Conservation (phyloP, 1,140 invertebrate species). For the Cylas formicarius region DNA sequence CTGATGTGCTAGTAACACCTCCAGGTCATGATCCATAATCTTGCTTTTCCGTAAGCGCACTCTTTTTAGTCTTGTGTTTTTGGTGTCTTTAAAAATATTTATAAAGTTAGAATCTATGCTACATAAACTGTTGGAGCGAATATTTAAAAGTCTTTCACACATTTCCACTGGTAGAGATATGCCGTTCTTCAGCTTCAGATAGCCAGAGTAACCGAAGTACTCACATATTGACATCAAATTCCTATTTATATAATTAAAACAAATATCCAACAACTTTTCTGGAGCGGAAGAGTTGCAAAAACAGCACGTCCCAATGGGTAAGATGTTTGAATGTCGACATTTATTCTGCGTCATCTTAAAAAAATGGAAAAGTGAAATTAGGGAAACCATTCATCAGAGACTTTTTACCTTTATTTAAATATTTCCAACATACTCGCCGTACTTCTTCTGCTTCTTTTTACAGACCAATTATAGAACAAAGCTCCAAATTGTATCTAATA, state of each 20-base stretch:
- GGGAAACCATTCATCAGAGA: conserved; percentile 2
- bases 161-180: conserved; percentile 61
- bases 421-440: conserved; percentile 8
- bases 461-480: conserved; percentile 4
- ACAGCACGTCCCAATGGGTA: conserved; percentile 35
- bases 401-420: conserved; percentile 2
- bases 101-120: conserved; percentile 59
- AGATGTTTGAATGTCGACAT: conserved; percentile 36
- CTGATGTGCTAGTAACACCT: conserved; percentile 61
- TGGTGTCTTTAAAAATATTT: conserved; percentile 61
- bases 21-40: conserved; percentile 62
- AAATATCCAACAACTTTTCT: conserved; percentile 51
- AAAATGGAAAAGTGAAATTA: neutral
- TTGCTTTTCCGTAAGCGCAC: conserved; percentile 63
- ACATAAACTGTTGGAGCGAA: conserved; percentile 50
- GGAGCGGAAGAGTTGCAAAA: conserved; percentile 36
- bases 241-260: conserved; percentile 56
- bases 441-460: conserved; percentile 1
- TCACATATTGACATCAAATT: conserved; percentile 54
- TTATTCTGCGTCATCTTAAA: conserved; percentile 38
- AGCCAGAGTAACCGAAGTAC: conserved; percentile 35
- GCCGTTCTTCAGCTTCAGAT: conserved; percentile 45
- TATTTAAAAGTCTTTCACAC: conserved; percentile 60
- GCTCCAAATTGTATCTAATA: conserved; percentile 1
- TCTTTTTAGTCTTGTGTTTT: conserved; percentile 58